Evolutionary conservation across 2,797 vertebrate genomes (phyloP).

Genomic region (Spea hammondii): DNA sequence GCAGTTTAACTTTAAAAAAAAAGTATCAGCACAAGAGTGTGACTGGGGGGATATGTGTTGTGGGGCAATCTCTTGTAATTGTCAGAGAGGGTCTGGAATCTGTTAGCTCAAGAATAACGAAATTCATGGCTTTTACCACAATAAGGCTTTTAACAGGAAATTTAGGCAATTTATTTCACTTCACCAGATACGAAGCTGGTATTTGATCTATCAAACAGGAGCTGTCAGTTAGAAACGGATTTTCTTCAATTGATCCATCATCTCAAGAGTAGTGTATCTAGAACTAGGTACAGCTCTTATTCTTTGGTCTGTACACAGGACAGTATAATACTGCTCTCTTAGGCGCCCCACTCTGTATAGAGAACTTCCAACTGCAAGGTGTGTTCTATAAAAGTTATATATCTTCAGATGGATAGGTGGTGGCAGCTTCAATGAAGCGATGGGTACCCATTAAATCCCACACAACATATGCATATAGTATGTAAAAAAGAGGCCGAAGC

Average conservation of each 20-base stretch:
- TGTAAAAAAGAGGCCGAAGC: slow-evolving; percentile 50
- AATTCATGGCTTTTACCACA: background rate
- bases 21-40: slow-evolving; percentile 1
- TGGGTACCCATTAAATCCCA: slow-evolving; percentile 50
- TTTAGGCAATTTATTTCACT: slow-evolving; percentile 9
- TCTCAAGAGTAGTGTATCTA: slow-evolving; percentile 32
- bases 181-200: background rate
- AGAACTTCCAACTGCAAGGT: slow-evolving; percentile 45
- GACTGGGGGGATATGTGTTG: background rate
- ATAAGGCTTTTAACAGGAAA: slow-evolving; percentile 11
- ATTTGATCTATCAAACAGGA: slow-evolving; percentile 4
- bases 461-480: slow-evolving; percentile 51
- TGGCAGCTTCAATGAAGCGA: slow-evolving; percentile 46
- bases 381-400: slow-evolving; percentile 39
- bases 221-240: slow-evolving; percentile 3
- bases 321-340: background rate
- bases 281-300: slow-evolving; percentile 40
- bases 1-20: slow-evolving; percentile 16
- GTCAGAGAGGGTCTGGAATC: background rate
- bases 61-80: background rate
- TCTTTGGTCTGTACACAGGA: slow-evolving; percentile 13
- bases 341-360: slow-evolving; percentile 1
- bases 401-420: slow-evolving; percentile 48
- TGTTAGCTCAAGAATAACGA: background rate
- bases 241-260: slow-evolving; percentile 8